phyloP scores from a whole-genome alignment of 1,140 invertebrate genomes.

The Lasaia peninsularis region DNA sequence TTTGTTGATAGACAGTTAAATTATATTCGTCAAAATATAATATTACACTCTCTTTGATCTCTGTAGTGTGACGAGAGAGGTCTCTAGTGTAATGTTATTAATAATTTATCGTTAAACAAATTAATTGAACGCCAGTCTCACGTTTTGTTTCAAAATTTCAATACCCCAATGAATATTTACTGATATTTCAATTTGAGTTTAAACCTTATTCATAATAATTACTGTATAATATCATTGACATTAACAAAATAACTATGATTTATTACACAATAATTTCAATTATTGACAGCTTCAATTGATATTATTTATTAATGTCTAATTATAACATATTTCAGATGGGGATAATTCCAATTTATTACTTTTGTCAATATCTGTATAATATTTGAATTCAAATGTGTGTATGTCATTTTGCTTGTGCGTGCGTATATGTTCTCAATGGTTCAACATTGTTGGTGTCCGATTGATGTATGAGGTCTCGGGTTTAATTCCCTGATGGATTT shows the following conservation, averaged over 20 bases:
- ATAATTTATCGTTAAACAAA: background rate
- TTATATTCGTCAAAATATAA: too few species aligned
- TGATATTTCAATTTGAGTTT: conserved; percentile 1
- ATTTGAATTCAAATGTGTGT: too few species aligned
- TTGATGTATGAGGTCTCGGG: too few species aligned
- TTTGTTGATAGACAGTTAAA: too few species aligned
- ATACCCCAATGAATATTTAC: conserved; percentile 2
- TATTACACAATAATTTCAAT: background rate
- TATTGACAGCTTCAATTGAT: background rate
- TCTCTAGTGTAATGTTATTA: background rate
- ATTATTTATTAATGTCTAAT: background rate
- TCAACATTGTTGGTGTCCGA: too few species aligned
- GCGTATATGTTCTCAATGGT: too few species aligned
- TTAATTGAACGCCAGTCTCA: background rate
- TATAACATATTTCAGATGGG: background rate
- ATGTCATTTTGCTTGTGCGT: too few species aligned
- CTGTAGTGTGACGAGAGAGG: too few species aligned
- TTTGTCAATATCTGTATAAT: too few species aligned
- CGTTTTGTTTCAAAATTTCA: background rate
- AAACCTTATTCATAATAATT: background rate
- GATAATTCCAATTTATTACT: too few species aligned
- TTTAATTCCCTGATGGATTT: too few species aligned
- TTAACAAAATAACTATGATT: background rate
- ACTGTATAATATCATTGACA: background rate
- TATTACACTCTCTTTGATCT: too few species aligned